phyloP scores from a whole-genome alignment of 2,113 vertebrate species.

The Sinocyclocheilus rhinocerous region DNA sequence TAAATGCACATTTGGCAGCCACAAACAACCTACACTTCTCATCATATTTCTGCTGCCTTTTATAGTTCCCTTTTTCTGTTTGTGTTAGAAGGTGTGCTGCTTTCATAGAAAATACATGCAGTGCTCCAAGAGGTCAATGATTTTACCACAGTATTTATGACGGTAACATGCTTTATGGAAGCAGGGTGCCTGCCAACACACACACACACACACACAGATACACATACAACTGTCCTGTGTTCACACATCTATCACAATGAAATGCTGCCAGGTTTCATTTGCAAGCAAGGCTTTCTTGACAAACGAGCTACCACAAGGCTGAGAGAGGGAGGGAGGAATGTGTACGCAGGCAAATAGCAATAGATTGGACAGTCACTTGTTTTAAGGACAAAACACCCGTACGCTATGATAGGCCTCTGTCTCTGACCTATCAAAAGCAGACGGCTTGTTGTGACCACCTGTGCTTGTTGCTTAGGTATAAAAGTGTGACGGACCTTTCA shows the following conservation, averaged over 20 bases:
- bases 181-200: neutral
- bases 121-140: neutral
- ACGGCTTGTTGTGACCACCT: slow-evolving; percentile 30
- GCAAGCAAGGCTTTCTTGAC: slow-evolving; percentile 59
- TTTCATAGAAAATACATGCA: slow-evolving; percentile 6
- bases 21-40: neutral
- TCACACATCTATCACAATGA: slow-evolving; percentile 61
- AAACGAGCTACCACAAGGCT: slow-evolving; percentile 61
- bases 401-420: slow-evolving; percentile 9
- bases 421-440: slow-evolving; percentile 30
- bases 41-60: neutral
- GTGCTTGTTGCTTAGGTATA: slow-evolving; percentile 28
- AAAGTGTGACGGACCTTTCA: slow-evolving; percentile 38
- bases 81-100: neutral
- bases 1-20: neutral
- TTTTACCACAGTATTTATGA: slow-evolving; percentile 11
- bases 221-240: slow-evolving; percentile 28
- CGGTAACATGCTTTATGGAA: neutral
- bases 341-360: neutral
- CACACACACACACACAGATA: slow-evolving; percentile 27
- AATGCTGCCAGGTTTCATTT: slow-evolving; percentile 63
- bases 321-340: neutral
- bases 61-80: neutral
- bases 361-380: neutral
- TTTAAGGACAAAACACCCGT: slow-evolving; percentile 9